phyloP scores from a whole-genome alignment of 2,888 invertebrate genomes.

The Lissocephala sabroskyi region DNA sequence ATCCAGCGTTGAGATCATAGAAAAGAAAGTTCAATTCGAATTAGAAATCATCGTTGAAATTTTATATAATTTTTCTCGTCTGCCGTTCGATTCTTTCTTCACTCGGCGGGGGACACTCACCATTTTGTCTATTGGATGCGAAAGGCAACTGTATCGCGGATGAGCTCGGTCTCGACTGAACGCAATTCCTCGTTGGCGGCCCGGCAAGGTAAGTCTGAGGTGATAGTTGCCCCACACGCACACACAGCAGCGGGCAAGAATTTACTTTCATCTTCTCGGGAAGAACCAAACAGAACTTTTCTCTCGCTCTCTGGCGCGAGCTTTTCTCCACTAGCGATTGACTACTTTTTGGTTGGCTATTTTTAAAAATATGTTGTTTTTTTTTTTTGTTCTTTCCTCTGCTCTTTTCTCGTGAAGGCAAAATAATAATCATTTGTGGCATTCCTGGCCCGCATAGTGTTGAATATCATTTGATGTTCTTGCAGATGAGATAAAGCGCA shows the following conservation, averaged over 20 bases:
- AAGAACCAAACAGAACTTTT: too few species aligned
- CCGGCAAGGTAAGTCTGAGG: slow-evolving; percentile 72
- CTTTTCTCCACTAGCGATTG: neutral
- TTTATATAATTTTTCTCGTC: slow-evolving; percentile 10
- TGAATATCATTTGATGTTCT: slow-evolving; percentile 68
- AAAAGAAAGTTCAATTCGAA: slow-evolving; percentile 33
- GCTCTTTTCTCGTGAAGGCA: slow-evolving; percentile 34
- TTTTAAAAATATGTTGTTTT: slow-evolving; percentile 40
- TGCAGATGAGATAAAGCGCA: slow-evolving; percentile 38
- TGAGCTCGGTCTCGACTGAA: slow-evolving; percentile 73
- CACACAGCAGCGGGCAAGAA: slow-evolving; percentile 33
- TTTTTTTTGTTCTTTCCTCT: too few species aligned
- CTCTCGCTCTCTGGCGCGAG: slow-evolving; percentile 15
- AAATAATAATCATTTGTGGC: slow-evolving; percentile 63
- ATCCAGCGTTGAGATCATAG: slow-evolving; percentile 71
- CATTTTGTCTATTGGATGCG: slow-evolving; percentile 78
- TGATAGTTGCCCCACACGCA: slow-evolving; percentile 41
- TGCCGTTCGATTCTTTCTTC: slow-evolving; percentile 18
- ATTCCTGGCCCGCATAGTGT: slow-evolving; percentile 58
- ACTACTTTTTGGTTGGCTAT: slow-evolving; percentile 38
- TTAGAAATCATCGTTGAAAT: slow-evolving; percentile 9
- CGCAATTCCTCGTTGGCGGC: slow-evolving; percentile 68
- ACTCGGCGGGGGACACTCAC: slow-evolving; percentile 73
- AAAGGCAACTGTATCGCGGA: slow-evolving; percentile 74
- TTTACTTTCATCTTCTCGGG: slow-evolving; percentile 63